phyloP scores from a whole-genome alignment of 2,113 vertebrate species.

The Cathartes aura region DNA sequence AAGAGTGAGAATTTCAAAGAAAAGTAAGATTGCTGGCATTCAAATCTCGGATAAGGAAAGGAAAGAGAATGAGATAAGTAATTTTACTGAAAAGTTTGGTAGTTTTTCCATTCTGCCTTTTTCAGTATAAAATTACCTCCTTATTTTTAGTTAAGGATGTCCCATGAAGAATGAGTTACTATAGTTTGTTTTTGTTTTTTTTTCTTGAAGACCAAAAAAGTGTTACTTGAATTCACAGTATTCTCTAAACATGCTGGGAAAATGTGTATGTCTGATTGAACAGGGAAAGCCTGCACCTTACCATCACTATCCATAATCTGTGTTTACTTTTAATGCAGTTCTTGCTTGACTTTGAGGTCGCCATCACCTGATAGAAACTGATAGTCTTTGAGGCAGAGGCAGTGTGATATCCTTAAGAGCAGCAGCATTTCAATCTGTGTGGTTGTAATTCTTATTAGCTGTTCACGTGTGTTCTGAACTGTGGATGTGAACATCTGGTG shows the following conservation, averaged over 20 bases:
- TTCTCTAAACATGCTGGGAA: neutral
- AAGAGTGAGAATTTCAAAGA: neutral
- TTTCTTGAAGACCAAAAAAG: neutral
- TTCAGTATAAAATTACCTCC: neutral
- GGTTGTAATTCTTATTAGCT: neutral
- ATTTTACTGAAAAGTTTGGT: neutral
- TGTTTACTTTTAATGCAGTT: neutral
- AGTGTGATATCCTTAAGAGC: neutral
- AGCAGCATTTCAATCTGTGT: neutral
- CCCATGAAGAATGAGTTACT: neutral
- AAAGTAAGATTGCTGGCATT: neutral
- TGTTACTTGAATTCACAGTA: neutral
- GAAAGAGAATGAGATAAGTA: neutral
- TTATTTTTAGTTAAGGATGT: neutral
- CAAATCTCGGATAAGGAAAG: neutral
- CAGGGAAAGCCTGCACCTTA: neutral
- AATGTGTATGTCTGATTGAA: neutral
- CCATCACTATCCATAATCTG: neutral
- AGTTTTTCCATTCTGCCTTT: neutral
- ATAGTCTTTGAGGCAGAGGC: neutral
- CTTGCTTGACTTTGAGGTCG: neutral
- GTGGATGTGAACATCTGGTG: constrained; percentile 15
- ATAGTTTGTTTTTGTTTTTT: neutral
- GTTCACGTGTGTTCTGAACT: neutral
- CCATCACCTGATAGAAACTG: neutral